A percentile compares a stretch with the other conserved stretches of the same genome.
Conservation (phyloP, 2,888 invertebrate genomes). For the Piscicola geometra region DNA sequence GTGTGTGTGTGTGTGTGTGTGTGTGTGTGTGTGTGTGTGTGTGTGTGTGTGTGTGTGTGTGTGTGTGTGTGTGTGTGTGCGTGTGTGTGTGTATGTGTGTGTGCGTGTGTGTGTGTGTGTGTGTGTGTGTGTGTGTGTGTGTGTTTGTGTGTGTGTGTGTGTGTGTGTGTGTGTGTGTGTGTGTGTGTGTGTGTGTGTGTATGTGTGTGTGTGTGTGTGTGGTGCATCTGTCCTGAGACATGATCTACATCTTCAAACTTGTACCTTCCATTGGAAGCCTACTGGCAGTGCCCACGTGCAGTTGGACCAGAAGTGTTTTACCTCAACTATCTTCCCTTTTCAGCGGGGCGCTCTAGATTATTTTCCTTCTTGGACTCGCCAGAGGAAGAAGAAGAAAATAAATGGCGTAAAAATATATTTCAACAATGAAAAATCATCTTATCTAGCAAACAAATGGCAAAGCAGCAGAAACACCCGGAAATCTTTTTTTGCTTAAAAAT, state of each 20-base stretch:
- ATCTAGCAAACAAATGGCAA: too few relatives aligned
- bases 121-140: conserved; percentile 17
- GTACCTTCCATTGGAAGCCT: too few relatives aligned
- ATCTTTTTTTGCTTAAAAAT: too few relatives aligned
- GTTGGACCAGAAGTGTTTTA: too few relatives aligned
- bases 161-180: too few relatives aligned
- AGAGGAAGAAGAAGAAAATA: too few relatives aligned
- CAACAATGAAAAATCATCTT: too few relatives aligned
- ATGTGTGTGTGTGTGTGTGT: neutral
- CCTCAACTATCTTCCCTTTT: conserved; percentile 52
- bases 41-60: conserved; percentile 33
- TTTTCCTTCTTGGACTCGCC: too few relatives aligned
- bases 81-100: conserved; percentile 14
- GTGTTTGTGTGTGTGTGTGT: conserved; percentile 2
- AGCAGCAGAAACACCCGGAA: too few relatives aligned
- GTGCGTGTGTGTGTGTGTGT: conserved; percentile 1
- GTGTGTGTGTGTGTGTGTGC: conserved; percentile 21
- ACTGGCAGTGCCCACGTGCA: too few relatives aligned
- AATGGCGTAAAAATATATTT: too few relatives aligned
- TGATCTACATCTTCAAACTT: conserved; percentile 49
- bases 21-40: conserved; percentile 34
- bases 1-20: conserved; percentile 33
- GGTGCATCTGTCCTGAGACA: conserved; percentile 41
- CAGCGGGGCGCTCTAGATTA: too few relatives aligned
- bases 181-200: neutral